Conservation (phyloP, 1,140 invertebrate species). For the Sinella curviseta region DNA sequence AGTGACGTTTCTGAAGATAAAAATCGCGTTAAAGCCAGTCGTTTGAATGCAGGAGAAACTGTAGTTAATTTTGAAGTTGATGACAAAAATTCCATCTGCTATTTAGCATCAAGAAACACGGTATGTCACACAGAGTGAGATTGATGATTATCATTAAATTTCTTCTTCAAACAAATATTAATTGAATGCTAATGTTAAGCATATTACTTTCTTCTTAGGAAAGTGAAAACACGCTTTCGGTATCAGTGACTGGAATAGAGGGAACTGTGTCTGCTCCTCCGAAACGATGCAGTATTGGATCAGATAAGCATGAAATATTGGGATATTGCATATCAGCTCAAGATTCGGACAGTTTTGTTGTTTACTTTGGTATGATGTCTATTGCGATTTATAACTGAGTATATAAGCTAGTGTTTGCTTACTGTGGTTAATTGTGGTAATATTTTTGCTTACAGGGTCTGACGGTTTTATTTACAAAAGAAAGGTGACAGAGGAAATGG, state of each 20-base stretch:
- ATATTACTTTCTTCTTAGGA: too few relatives aligned
- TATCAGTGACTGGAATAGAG: too few relatives aligned
- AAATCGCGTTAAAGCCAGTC: not conserved
- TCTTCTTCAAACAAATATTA: too few relatives aligned
- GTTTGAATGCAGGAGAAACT: not conserved
- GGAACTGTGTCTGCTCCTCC: too few relatives aligned
- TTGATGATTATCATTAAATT: too few relatives aligned
- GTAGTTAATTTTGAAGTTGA: conserved; percentile 29
- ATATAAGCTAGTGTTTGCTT: not conserved
- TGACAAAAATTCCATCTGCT: conserved; percentile 16
- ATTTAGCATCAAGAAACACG: too few relatives aligned
- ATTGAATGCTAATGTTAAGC: too few relatives aligned
- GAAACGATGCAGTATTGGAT: not conserved
- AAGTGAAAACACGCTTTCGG: too few relatives aligned
- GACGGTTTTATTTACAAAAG: conserved; percentile 40
- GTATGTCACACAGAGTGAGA: too few relatives aligned
- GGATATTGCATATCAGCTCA: not conserved
- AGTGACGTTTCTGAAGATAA: not conserved
- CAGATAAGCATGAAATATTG: not conserved
- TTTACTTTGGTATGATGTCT: not conserved
- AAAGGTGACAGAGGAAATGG: not conserved
- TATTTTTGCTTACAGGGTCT: conserved; percentile 25
- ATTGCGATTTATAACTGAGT: not conserved
- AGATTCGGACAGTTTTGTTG: not conserved
- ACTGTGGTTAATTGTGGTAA: not conserved